phyloP scores from a whole-genome alignment of 2,888 invertebrate genomes.

The Steromphala cineraria region DNA sequence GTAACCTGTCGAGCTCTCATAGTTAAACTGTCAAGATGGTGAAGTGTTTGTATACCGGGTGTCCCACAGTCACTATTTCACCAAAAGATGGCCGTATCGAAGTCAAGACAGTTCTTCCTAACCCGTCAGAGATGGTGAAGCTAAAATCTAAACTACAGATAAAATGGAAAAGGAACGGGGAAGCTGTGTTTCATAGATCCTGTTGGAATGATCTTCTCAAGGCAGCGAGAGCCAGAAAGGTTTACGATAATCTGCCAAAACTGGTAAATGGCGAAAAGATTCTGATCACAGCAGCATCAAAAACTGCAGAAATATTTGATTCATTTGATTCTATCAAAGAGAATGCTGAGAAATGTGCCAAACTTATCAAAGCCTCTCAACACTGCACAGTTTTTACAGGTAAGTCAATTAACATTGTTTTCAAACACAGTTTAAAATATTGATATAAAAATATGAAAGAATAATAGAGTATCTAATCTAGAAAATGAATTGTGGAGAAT shows the following conservation, averaged over 20 bases:
- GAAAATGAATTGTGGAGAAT: no score
- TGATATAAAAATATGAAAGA: no score
- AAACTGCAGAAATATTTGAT: constrained; percentile 68
- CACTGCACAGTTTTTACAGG: constrained; percentile 71
- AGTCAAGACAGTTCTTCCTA: constrained; percentile 52
- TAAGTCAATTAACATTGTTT: constrained; percentile 26
- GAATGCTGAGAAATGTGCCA: constrained; percentile 54
- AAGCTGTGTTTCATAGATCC: constrained; percentile 53
- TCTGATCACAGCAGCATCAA: constrained; percentile 57
- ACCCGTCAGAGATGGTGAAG: background rate
- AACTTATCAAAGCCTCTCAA: constrained; percentile 53
- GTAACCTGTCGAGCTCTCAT: no score
- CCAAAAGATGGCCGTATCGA: constrained; percentile 43
- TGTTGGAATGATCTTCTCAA: constrained; percentile 49
- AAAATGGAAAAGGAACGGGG: constrained; percentile 53
- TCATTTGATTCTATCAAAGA: constrained; percentile 44
- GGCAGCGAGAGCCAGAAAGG: constrained; percentile 14
- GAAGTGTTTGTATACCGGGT: background rate
- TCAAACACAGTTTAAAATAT: no score
- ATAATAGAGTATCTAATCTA: no score
- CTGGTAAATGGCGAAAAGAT: constrained; percentile 50
- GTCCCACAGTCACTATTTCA: background rate
- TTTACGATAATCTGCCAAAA: constrained; percentile 15
- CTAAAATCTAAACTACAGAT: constrained; percentile 36
- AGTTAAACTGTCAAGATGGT: background rate